A percentile compares a stretch with the other conserved stretches of the same genome.
Evolutionary conservation across 1,140 invertebrate genomes (phyloP).

Genomic region (Drosophila ananassae): DNA sequence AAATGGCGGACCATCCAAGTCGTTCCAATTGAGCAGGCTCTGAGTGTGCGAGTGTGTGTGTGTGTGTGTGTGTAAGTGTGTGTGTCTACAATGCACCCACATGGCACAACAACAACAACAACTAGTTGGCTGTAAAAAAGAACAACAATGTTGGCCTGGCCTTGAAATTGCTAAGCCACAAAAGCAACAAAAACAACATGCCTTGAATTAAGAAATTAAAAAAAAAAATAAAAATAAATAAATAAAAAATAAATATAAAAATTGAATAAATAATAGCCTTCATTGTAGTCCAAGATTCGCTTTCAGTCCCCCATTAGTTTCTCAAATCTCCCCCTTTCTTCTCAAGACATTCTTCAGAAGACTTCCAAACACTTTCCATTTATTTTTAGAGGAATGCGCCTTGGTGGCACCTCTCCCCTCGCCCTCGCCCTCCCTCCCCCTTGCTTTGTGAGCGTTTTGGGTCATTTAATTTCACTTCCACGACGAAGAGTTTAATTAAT

Average conservation of each 20-base stretch:
- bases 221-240: neutral
- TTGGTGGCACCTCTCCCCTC: neutral
- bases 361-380: slow-evolving; percentile 43
- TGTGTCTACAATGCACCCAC: slow-evolving; percentile 43
- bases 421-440: neutral
- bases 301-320: slow-evolving; percentile 2
- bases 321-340: slow-evolving; percentile 16
- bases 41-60: neutral
- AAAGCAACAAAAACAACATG: slow-evolving; percentile 11
- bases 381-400: slow-evolving; percentile 23
- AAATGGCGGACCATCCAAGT: slow-evolving; percentile 39
- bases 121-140: too few relatives aligned
- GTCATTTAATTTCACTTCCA: slow-evolving; percentile 62
- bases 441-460: slow-evolving; percentile 31
- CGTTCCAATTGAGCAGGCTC: slow-evolving; percentile 50
- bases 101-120: too few relatives aligned
- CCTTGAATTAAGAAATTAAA: slow-evolving; percentile 20
- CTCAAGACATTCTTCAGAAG: slow-evolving; percentile 2
- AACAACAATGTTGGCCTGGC: slow-evolving; percentile 31
- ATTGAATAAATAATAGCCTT: neutral
- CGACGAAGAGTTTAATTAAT: slow-evolving; percentile 52
- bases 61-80: neutral
- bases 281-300: neutral
- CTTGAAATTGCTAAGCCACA: slow-evolving; percentile 47
- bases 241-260: neutral